These are phyloP conservation scores for Orientallactaga bullata DNA, from an alignment of 2,113 vertebrate species.

Conservation along the genomic window DNA sequence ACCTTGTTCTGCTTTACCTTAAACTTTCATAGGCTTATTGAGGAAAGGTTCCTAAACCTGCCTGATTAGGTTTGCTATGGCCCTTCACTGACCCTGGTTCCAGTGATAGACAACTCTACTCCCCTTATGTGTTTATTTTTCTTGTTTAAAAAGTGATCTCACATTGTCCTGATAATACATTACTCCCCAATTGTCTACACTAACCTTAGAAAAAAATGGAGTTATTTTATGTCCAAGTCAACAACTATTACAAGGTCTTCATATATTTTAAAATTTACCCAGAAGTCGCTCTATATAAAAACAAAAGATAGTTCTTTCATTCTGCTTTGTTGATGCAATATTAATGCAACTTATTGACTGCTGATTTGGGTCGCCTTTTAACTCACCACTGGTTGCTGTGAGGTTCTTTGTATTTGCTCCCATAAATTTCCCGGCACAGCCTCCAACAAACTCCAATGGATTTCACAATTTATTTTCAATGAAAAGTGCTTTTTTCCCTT, in stretches of 20 bases:
- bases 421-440: not conserved
- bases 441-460: not conserved
- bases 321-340: not conserved
- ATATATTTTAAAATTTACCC: not conserved
- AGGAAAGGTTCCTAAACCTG: too few relatives aligned
- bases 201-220: not conserved
- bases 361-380: not conserved
- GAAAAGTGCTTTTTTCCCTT: constrained; percentile 46
- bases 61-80: too few relatives aligned
- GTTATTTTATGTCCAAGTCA: not conserved
- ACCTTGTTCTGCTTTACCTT: too few relatives aligned
- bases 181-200: not conserved
- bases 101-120: too few relatives aligned
- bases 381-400: not conserved
- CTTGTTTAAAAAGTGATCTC: not conserved
- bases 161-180: not conserved
- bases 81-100: too few relatives aligned
- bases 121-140: too few relatives aligned
- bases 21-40: too few relatives aligned
- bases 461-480: constrained; percentile 50
- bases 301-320: too few relatives aligned
- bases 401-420: not conserved
- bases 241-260: not conserved
- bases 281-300: not conserved
- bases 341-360: not conserved